Percentiles rank a stretch among this genome's conserved stretches.
Evolutionary conservation across 2,797 vertebrate species (phyloP).

Genomic region (Bryconaethiops microstoma): DNA sequence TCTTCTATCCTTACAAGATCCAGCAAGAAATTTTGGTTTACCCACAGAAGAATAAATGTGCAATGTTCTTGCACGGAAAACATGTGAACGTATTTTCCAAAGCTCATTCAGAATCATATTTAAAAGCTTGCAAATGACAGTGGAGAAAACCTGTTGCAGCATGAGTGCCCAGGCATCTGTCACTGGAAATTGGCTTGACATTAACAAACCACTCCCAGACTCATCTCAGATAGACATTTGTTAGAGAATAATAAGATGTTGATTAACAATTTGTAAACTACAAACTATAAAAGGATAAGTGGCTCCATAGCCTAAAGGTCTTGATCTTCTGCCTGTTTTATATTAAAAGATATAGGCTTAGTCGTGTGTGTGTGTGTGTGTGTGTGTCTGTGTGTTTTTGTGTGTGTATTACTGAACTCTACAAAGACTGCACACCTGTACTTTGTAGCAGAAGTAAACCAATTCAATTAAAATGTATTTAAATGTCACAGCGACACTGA

Average conservation of each 20-base stretch:
- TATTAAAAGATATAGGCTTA: background rate
- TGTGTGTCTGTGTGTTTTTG: background rate
- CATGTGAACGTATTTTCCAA: slow-evolving; percentile 67
- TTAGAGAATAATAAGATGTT: slow-evolving; percentile 22
- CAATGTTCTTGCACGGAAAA: slow-evolving; percentile 63
- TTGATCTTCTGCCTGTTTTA: background rate
- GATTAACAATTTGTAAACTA: slow-evolving; percentile 43
- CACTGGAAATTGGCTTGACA: slow-evolving; percentile 64
- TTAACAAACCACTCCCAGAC: slow-evolving; percentile 56
- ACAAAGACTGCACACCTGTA: slow-evolving; percentile 2
- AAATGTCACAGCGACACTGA: slow-evolving; percentile 29
- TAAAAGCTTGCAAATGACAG: slow-evolving; percentile 20
- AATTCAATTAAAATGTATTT: slow-evolving; percentile 8
- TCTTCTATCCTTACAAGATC: slow-evolving; percentile 58
- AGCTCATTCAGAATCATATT: slow-evolving; percentile 47
- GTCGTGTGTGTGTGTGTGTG: background rate
- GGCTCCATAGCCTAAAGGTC: background rate
- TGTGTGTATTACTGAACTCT: background rate
- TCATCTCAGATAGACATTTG: slow-evolving; percentile 47
- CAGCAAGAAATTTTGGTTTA: slow-evolving; percentile 56
- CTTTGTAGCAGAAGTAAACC: slow-evolving; percentile 34
- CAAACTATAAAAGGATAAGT: slow-evolving; percentile 52
- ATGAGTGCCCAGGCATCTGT: slow-evolving; percentile 59
- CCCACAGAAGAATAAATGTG: slow-evolving; percentile 56
- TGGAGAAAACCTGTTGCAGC: slow-evolving; percentile 67